phyloP scores from a whole-genome alignment of 2,113 vertebrate genomes.

The Nematolebias whitei region DNA sequence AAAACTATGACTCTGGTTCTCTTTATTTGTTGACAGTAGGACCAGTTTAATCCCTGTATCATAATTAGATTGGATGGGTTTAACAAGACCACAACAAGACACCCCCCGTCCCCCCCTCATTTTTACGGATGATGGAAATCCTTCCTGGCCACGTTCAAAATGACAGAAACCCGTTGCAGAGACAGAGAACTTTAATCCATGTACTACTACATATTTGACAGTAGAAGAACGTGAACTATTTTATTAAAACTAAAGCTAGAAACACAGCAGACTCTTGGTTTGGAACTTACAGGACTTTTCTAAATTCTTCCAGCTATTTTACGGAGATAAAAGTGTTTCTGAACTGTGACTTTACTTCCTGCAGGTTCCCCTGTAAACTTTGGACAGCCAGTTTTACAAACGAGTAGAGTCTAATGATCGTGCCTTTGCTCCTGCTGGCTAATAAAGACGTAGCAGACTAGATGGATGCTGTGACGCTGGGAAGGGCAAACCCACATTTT shows the following conservation, averaged over 20 bases:
- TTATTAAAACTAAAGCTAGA: conserved; percentile 33
- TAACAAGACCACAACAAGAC: too few relatives aligned
- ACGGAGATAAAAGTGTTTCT: conserved; percentile 37
- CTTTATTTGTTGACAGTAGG: too few relatives aligned
- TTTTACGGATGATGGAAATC: too few relatives aligned
- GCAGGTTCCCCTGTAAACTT: conserved; percentile 57
- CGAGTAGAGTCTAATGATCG: conserved; percentile 72
- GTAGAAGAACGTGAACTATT: conserved; percentile 9
- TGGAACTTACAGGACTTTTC: conserved; percentile 19
- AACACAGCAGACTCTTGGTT: conserved; percentile 4
- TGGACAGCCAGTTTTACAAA: conserved; percentile 63
- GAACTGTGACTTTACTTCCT: conserved; percentile 31
- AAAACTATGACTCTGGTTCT: too few relatives aligned
- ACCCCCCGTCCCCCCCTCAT: too few relatives aligned
- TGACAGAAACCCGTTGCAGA: too few relatives aligned
- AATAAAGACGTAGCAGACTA: conserved; percentile 66
- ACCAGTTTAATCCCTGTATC: too few relatives aligned
- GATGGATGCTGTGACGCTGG: conserved; percentile 58
- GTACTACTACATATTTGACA: too few relatives aligned
- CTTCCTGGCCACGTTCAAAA: too few relatives aligned
- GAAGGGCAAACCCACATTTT: conserved; percentile 58
- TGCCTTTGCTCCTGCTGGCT: conserved; percentile 65
- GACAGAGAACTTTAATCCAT: too few relatives aligned
- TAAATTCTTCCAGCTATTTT: conserved; percentile 45
- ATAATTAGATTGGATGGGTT: too few relatives aligned